Base-by-base conservation (phyloP, 53 echinoderm and acorn worm species). In the Stichopus horrens region DNA sequence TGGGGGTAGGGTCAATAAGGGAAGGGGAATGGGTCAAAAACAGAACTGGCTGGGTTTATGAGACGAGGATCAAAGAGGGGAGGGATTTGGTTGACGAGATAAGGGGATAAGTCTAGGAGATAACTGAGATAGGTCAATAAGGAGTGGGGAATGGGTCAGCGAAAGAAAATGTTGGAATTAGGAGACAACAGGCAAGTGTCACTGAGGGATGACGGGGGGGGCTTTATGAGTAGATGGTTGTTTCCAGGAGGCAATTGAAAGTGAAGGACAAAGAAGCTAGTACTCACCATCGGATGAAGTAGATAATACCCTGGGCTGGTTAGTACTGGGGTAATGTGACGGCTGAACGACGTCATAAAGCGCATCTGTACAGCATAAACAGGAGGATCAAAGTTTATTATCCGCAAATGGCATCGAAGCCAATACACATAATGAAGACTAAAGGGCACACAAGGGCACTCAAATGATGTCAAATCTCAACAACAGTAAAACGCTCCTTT, bases 201-300 rank as follows among this genome's bases (percentile, higher is more conserved):
- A 37, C 1, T 59, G 13, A 59, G 59, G 59, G 59, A 13, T 59
- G 59, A 13, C 4, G 59, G 81, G 20, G 54, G n/a, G 37, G 52
- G 74, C 14, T 74, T 68, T 74, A 55, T 74, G 52, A 86, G 53
- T 23, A 2, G 21, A 55, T 8, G 19, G 74, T 19, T 74, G 20
- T 19, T 5, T 5, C 58, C 58, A 82, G 60, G 60, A 60, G 83
- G 60, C 11, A 57, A 7, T 5, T 20, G 13, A 22, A 13, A 82
- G 60, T 5, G 57, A 60, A 60, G 58, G 60, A 37, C 37, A 37
- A 37, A 37, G 37, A 37, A 37, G 37, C 37, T 55, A 86, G 56
- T 14, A 5, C 81, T 81, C 22, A 81, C 81, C 81, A 13, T 81
- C 81, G 21, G 81, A 81, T 21, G 81, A 81, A 21, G 81, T 18